These are phyloP conservation scores for Heliconius hortense DNA, from an alignment of 2,888 invertebrate genomes.

Conservation along the genomic window DNA sequence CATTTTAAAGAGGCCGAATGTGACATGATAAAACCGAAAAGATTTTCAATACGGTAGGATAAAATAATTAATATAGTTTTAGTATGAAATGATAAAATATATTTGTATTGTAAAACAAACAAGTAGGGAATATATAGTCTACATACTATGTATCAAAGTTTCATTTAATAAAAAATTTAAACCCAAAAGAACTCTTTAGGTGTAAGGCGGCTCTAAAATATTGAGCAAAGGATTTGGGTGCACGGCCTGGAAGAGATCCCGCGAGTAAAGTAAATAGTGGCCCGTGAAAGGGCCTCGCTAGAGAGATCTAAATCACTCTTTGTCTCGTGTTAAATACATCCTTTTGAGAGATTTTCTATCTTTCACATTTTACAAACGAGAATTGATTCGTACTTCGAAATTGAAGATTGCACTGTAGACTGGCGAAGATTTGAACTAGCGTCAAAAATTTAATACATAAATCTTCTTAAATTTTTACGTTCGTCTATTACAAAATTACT, in stretches of 20 bases:
- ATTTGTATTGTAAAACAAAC: neutral
- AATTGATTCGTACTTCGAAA: slow-evolving; percentile 69
- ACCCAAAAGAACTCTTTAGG: slow-evolving; percentile 30
- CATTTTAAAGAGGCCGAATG: neutral
- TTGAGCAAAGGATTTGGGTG: slow-evolving; percentile 63
- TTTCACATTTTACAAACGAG: slow-evolving; percentile 63
- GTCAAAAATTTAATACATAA: slow-evolving; percentile 7
- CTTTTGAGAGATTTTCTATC: slow-evolving; percentile 79
- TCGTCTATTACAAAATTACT: slow-evolving; percentile 25
- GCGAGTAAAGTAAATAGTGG: slow-evolving; percentile 76
- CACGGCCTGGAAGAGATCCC: slow-evolving; percentile 63
- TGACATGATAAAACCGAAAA: neutral
- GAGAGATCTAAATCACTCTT: slow-evolving; percentile 77
- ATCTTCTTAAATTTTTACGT: neutral
- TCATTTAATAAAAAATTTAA: slow-evolving; percentile 26
- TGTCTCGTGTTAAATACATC: slow-evolving; percentile 77
- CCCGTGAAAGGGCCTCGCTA: slow-evolving; percentile 65
- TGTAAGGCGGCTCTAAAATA: slow-evolving; percentile 51
- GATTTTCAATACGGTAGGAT: too few species aligned
- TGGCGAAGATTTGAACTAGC: slow-evolving; percentile 1
- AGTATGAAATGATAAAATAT: too few species aligned
- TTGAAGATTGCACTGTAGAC: slow-evolving; percentile 53
- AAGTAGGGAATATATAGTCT: neutral
- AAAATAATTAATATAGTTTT: too few species aligned
- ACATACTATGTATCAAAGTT: slow-evolving; percentile 1